Base-by-base conservation (phyloP, 2,888 invertebrate genomes). In the Parnassius smintheus region DNA sequence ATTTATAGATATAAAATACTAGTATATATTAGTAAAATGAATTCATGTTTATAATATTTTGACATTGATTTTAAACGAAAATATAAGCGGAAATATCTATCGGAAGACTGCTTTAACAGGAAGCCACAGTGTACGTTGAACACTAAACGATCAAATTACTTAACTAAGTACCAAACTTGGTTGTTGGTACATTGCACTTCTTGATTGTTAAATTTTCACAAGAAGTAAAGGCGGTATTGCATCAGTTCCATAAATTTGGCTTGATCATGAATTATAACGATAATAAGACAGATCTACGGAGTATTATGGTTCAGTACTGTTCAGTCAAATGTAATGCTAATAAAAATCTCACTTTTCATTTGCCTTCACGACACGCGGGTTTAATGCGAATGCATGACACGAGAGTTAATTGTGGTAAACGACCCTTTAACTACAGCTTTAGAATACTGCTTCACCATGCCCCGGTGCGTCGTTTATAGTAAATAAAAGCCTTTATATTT, bases 41-140 rank as follows among this genome's bases (percentile, higher is more conserved):
- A 55, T 56, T 57, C 70, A 70, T 69, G 67, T 70, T 68, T 72
- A 70, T 72, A 73, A 76, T 73, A 81, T 70, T 75, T 76, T 75
- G 81, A 86, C 81, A 85, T 80, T 80, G 80, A 84, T 49, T 81
- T 85, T 87, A 87, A 91, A 90, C 88, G 88, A 89, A 86, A 83
- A 80, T 72, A 81, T 82, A 79, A 85, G 85, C 84, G 83, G 88
- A 88, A 88, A 89, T 80, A 90, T 80, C 88, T 90, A 90, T 87
- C 89, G 91, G 91, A 91, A 91, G 91, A 91, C 91, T 88, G 89
- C 82, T 83, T 85, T 90, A 79, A 85, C 83, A 89, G 91, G 91
- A 91, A 91, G 91, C 91, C 91, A 90, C 86, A 81, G 84, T 83
- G 85, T 85, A 83, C 77, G 80, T 81, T 85, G 82, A 85, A 86